Evolutionary conservation across 2,113 vertebrate species (phyloP), one percentile per base, ranked within the genome.

Genomic region (Cygnus buccinator): DNA sequence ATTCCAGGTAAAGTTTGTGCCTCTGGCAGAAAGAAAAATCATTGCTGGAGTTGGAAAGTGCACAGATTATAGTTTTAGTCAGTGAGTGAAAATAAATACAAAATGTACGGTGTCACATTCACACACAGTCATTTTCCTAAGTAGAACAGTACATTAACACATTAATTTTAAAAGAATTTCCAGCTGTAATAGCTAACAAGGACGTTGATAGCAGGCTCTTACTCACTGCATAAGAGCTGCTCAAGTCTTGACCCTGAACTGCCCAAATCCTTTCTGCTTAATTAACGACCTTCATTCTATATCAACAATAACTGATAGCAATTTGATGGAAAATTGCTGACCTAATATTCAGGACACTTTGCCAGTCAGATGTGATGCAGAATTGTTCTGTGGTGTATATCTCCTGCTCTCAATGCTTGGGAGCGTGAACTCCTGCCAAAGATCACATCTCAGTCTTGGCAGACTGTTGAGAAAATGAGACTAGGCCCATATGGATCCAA

Each of bases 261-360:
- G 85, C 79, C 78, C 74, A 87, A 74, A 73, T 61, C 72, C 50
- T 78, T 94, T 94, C 80, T 85, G 58, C 90, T 87, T 72, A 96
- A 94, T 95, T 94, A 68, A 92, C 44, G 21, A 87, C 84, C 71
- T 89, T 95, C 87, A 52, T 29, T 93, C 50, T 67, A 57, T 55
- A 80, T 65, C 79, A 95, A 96, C 79, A 94, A 93, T 67, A 95
- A 77, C 58, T 65, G 81, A 87, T 43, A 89, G 71, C 71, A 73
- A 71, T 93, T 87, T 96, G 82, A 95, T 50, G 58, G 91, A 95
- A 92, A 78, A 95, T 54, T 83, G 93, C 84, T 46, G 75, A 94
- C 88, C 75, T 91, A 86, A 66, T 19, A 63, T 26, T 58, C 81
- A 44, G 48, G 80, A 79, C 55, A 83, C 63, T 92, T 91, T 88